Conservation (phyloP, 2,113 vertebrate species). For the Channa maculata region DNA sequence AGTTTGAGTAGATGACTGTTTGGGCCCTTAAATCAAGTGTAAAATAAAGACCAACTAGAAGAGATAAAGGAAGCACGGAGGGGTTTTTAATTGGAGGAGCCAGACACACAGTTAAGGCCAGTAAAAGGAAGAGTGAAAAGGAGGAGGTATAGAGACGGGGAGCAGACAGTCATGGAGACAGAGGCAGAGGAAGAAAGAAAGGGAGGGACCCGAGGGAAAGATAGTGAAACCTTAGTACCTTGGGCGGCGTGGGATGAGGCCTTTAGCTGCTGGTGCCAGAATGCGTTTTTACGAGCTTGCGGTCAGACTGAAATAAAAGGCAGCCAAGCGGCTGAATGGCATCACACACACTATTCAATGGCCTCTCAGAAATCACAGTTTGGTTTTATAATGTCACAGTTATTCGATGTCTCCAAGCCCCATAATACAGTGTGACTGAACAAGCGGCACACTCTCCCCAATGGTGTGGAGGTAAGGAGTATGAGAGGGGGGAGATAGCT, state of each 20-base stretch:
- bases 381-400: conserved; percentile 86
- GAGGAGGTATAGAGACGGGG: conserved; percentile 68
- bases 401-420: conserved; percentile 72
- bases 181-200: conserved; percentile 54
- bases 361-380: conserved; percentile 80
- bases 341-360: conserved; percentile 62
- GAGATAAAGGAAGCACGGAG: conserved; percentile 53
- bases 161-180: conserved; percentile 66
- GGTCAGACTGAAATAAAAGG: conserved; percentile 84
- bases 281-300: conserved; percentile 82
- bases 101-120: conserved; percentile 45
- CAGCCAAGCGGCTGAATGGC: conserved; percentile 77
- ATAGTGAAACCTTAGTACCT: conserved; percentile 81
- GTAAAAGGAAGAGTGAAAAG: conserved; percentile 60
- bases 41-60: conserved; percentile 55
- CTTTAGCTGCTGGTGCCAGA: conserved; percentile 77
- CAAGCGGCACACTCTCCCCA: conserved; percentile 57
- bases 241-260: conserved; percentile 70
- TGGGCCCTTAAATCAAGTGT: conserved; percentile 58
- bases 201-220: conserved; percentile 61
- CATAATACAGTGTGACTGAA: conserved; percentile 74
- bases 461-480: conserved; percentile 27
- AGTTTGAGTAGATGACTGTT: conserved; percentile 52
- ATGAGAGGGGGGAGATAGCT: conserved; percentile 9
- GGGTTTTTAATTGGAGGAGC: conserved; percentile 58